A percentile compares a stretch with the other conserved stretches of the same genome.
Evolutionary conservation across 2,113 vertebrate species (phyloP).

Genomic region (Ceyx cyanopectus): DNA sequence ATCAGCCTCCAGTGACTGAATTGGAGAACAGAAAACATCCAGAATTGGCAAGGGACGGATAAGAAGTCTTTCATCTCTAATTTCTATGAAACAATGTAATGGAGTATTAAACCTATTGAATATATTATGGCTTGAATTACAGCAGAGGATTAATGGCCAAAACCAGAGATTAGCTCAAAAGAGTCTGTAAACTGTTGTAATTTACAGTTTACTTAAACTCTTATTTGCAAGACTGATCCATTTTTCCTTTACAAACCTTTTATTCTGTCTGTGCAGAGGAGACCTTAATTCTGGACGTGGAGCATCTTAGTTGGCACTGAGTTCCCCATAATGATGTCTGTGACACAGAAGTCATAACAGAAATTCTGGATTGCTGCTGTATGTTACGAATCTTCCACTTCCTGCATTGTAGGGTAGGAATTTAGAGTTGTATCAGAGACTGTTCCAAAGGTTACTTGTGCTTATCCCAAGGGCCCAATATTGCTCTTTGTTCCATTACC

Average conservation of each 20-base stretch:
- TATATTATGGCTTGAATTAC: constrained; percentile 14
- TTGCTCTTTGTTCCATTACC: not conserved
- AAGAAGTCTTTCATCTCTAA: constrained; percentile 55
- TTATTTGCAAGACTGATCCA: not conserved
- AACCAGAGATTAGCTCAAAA: constrained; percentile 4
- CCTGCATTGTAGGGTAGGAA: not conserved
- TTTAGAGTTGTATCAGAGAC: not conserved
- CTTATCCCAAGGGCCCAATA: not conserved
- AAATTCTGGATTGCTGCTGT: not conserved
- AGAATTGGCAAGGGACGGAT: constrained; percentile 46
- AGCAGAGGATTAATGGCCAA: not conserved
- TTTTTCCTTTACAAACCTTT: not conserved
- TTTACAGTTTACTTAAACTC: constrained; percentile 18
- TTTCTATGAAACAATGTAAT: too few relatives aligned
- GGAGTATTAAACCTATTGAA: constrained; percentile 37
- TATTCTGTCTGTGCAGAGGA: not conserved
- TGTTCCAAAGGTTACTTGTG: not conserved
- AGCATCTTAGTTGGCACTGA: not conserved
- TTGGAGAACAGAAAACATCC: constrained; percentile 42
- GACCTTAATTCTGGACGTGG: not conserved
- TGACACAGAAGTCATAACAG: not conserved
- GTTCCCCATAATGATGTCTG: not conserved
- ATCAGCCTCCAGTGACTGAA: constrained; percentile 36
- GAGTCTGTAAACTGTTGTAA: not conserved
- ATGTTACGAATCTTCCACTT: not conserved